Percentiles rank a stretch among this genome's conserved stretches.
Evolutionary conservation across 2,888 invertebrate genomes (phyloP).

Genomic region (Nemotelus nigrinus): DNA sequence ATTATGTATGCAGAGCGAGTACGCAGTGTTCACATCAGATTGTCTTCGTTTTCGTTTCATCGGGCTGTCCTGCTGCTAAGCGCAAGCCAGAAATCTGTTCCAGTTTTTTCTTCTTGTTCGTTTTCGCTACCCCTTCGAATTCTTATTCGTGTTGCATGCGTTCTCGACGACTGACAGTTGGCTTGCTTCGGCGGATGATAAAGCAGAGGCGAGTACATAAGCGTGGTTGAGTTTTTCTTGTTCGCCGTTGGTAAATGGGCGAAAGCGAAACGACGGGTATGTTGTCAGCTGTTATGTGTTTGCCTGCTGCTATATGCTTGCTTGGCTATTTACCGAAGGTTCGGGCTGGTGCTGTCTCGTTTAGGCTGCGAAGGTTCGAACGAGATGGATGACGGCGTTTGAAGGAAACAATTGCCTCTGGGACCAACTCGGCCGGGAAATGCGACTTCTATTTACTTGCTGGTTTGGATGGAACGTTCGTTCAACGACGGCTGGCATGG

Average conservation of each 20-base stretch:
- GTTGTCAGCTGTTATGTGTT: conserved; percentile 37
- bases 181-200: background rate
- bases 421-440: conserved; percentile 14
- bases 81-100: background rate
- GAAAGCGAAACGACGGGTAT: conserved; percentile 22
- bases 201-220: conserved; percentile 21
- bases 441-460: conserved; percentile 21
- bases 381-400: conserved; percentile 3
- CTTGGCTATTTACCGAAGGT: background rate
- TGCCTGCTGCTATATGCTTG: background rate
- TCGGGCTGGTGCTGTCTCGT: background rate
- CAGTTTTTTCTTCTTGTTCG: background rate
- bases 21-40: background rate
- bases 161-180: background rate
- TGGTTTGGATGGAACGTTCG: too few relatives aligned
- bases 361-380: background rate
- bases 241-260: conserved; percentile 24
- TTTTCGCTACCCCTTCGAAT: conserved; percentile 4
- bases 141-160: background rate
- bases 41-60: background rate
- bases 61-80: too few relatives aligned
- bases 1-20: conserved; percentile 7
- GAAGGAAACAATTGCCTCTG: conserved; percentile 29
- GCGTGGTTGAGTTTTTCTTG: conserved; percentile 8
- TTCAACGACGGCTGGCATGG: conserved; percentile 33